Evolutionary conservation across 2,888 invertebrate genomes (phyloP).

Genomic region (Byasa hedistus): DNA sequence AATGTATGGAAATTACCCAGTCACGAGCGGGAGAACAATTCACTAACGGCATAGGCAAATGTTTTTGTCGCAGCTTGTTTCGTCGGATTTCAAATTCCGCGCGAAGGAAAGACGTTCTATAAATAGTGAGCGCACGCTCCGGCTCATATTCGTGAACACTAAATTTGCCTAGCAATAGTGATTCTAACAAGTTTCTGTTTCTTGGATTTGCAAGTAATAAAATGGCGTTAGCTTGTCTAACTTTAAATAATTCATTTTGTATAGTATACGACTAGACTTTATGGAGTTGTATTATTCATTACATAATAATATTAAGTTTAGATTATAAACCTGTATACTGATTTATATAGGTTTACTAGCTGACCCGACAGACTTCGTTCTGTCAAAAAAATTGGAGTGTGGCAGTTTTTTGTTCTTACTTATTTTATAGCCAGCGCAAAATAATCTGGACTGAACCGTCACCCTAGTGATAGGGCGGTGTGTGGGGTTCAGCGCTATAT

Average conservation of each 20-base stretch:
- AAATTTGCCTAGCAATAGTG: constrained; percentile 26
- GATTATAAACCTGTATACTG: too few relatives aligned
- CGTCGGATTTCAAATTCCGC: constrained; percentile 65
- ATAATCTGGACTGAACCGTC: too few relatives aligned
- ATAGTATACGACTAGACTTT: too few relatives aligned
- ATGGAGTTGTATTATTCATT: too few relatives aligned
- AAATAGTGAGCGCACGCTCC: constrained; percentile 29
- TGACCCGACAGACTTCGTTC: too few relatives aligned
- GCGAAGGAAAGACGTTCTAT: constrained; percentile 36
- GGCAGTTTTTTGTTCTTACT: too few relatives aligned
- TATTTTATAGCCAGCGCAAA: too few relatives aligned
- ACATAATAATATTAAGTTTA: too few relatives aligned
- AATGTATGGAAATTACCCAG: constrained; percentile 81
- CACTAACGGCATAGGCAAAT: constrained; percentile 79
- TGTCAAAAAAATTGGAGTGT: too few relatives aligned
- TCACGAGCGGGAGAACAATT: constrained; percentile 79
- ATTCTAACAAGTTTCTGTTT: constrained; percentile 34
- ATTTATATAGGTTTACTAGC: too few relatives aligned
- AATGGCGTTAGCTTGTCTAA: constrained; percentile 15
- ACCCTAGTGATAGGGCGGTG: too few relatives aligned
- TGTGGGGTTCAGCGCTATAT: too few relatives aligned
- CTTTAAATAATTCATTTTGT: constrained; percentile 18
- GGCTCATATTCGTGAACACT: constrained; percentile 29
- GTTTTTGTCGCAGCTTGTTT: constrained; percentile 79
- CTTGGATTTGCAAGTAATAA: constrained; percentile 32